Evolutionary conservation across 2,888 invertebrate species (phyloP), one percentile per base, ranked within the genome.

Genomic region (Orthosia gothica): DNA sequence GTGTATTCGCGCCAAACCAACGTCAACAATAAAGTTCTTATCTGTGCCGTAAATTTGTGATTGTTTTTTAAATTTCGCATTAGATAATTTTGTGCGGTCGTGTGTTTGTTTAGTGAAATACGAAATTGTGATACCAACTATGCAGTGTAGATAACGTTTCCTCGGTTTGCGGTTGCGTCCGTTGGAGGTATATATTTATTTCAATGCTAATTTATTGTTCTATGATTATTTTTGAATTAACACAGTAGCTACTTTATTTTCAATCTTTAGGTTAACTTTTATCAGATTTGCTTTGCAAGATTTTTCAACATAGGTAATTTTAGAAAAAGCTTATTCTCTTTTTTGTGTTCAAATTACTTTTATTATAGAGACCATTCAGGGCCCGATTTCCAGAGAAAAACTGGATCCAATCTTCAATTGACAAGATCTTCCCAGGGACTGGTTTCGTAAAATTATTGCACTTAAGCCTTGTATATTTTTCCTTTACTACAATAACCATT

Each of bases 31-130:
- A 58, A 40, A 58, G 62, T 82, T 72, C 23, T 71, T 84, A 86
- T 82, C 78, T 70, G 70, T 78, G 68, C 61, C 66, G 70, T 77
- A 70, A 81, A 73, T 65, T 58, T 32, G 58, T 58, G 80, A 73
- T 80, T 61, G 40, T 73, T 58, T 86, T 66, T 73, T 62, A 74
- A 74, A 84, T 85, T 86, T 81, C 85, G 78, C 76, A 74, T 70
- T 70, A 89, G 84, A 89, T 87, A 78, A 85, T 84, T 83, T 88
- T 83, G 80, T 86, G 87, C 79, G 89, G 90, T 91, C 91, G 91
- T 91, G 87, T 92, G 91, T 94, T 95, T 95, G 93, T 93, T 93
- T 92, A 90, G 93, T 93, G 92, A 89, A 91, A 84, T 88, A 89
- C 83, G 84, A 88, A 89, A 87, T 88, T 83, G 92, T 91, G 92